phyloP scores from a whole-genome alignment of 2,888 invertebrate species.

The Microdon myrmicae region DNA sequence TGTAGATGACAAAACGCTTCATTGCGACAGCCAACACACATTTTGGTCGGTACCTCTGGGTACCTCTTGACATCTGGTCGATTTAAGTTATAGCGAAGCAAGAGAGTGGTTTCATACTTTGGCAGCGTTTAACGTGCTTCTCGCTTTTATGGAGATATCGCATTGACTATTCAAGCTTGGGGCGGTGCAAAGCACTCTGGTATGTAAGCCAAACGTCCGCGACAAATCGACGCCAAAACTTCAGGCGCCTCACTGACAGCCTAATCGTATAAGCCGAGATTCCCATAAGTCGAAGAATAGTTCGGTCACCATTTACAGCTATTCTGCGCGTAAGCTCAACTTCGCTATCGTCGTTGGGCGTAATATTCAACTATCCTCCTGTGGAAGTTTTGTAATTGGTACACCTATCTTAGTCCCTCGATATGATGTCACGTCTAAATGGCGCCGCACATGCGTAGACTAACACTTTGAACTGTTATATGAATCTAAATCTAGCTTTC shows the following conservation, averaged over 20 bases:
- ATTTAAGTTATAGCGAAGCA: conserved; percentile 4
- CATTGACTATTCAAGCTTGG: conserved; percentile 10
- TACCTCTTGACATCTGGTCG: conserved; percentile 21
- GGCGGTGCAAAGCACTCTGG: conserved; percentile 5
- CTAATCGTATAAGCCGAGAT: conserved; percentile 1
- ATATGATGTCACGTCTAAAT: no score
- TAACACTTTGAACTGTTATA: no score
- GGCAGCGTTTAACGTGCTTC: conserved; percentile 10
- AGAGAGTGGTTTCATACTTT: conserved; percentile 13
- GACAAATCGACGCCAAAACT: conserved; percentile 15
- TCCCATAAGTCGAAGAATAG: no score
- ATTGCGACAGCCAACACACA: background rate
- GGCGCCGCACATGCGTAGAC: conserved; percentile 32
- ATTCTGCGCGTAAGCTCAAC: conserved; percentile 13
- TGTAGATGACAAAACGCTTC: conserved; percentile 39
- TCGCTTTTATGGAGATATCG: conserved; percentile 24
- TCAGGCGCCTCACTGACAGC: conserved; percentile 5
- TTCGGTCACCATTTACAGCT: conserved; percentile 14
- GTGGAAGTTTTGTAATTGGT: background rate
- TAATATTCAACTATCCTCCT: conserved; percentile 25
- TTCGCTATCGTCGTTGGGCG: conserved; percentile 16
- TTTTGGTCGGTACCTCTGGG: background rate
- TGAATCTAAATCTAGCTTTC: conserved; percentile 9
- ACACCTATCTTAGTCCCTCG: no score
- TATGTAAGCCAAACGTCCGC: conserved; percentile 25